Conservation (phyloP, 2,113 vertebrate species). For the Marcusenius ussheri region DNA sequence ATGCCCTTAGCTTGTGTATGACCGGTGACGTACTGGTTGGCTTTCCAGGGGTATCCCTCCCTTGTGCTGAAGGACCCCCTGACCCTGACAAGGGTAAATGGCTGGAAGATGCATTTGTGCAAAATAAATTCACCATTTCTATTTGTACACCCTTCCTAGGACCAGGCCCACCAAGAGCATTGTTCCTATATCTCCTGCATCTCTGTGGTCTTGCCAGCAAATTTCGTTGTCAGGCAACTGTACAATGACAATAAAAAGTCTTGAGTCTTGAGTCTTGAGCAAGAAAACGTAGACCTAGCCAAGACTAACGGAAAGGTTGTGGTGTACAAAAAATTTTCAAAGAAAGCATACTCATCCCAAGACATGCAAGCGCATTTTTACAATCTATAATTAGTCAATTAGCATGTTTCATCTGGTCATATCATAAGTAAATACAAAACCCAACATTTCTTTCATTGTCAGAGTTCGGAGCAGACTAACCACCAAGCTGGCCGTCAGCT, state of each 20-base stretch:
- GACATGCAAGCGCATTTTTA: background rate
- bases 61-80: background rate
- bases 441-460: background rate
- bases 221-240: too few relatives aligned
- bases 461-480: background rate
- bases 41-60: background rate
- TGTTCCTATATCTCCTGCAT: too few relatives aligned
- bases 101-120: background rate
- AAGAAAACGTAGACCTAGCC: background rate
- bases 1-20: background rate
- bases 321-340: background rate
- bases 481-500: background rate
- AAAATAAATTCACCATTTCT: background rate
- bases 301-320: background rate
- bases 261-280: too few relatives aligned
- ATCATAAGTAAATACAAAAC: background rate
- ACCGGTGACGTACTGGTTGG: background rate
- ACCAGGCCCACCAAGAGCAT: background rate
- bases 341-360: background rate
- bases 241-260: too few relatives aligned
- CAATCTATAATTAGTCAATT: background rate
- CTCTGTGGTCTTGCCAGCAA: too few relatives aligned
- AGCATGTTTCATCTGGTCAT: background rate
- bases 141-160: background rate
- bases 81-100: background rate